These are phyloP conservation scores for Bimastos eiseni DNA, from an alignment of 2,888 invertebrate species.

Conservation along the genomic window DNA sequence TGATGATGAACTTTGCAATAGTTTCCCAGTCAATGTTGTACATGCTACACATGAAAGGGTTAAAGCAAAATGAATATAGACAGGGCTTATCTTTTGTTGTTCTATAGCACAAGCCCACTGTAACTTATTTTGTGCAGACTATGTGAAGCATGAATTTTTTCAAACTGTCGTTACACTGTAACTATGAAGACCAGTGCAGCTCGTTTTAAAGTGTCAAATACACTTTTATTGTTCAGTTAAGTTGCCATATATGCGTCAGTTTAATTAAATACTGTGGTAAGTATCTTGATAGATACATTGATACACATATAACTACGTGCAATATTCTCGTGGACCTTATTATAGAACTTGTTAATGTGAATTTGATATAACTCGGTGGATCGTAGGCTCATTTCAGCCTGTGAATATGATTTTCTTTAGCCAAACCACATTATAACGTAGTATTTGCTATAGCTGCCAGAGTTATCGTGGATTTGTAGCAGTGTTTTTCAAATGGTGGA, in stretches of 20 bases:
- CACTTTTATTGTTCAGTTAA: not conserved
- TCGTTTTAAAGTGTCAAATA: not conserved
- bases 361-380: no score
- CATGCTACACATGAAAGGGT: no score
- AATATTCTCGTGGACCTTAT: not conserved
- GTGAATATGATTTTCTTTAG: not conserved
- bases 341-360: not conserved
- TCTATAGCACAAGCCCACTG: not conserved
- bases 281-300: no score
- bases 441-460: not conserved
- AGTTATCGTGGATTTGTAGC: not conserved
- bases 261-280: no score
- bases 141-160: not conserved
- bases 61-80: not conserved
- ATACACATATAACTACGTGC: not conserved
- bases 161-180: not conserved
- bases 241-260: not conserved
- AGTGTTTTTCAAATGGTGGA: no score
- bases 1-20: no score
- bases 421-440: not conserved
- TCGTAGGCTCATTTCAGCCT: not conserved
- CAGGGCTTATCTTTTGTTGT: not conserved
- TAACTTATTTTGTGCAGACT: not conserved
- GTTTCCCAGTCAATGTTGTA: no score
- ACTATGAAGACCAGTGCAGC: no score